Percentiles rank a stretch among this genome's conserved stretches.
Evolutionary conservation across 1,140 invertebrate genomes (phyloP).

Genomic region (Procambarus clarkii): DNA sequence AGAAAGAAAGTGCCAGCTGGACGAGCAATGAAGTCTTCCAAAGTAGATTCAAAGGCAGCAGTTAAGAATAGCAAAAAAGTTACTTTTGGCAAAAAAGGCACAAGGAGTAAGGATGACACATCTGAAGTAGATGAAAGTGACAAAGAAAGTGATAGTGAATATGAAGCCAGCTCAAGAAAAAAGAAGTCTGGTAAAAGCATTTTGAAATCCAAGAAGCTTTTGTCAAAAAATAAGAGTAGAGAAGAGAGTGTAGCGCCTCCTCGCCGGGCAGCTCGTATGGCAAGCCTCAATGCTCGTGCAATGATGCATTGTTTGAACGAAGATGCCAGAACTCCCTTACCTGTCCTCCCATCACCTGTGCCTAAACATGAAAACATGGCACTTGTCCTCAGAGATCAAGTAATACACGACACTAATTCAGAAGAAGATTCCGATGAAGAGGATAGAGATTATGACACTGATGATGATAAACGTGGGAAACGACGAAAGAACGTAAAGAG

Average conservation of each 20-base stretch:
- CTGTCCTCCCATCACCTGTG: conserved; percentile 47
- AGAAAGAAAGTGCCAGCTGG: conserved; percentile 36
- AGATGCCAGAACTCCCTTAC: conserved; percentile 82
- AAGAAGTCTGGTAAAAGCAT: conserved; percentile 42
- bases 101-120: conserved; percentile 33
- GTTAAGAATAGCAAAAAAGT: conserved; percentile 55
- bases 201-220: conserved; percentile 43
- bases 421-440: conserved; percentile 73
- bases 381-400: conserved; percentile 61
- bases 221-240: conserved; percentile 28
- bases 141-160: conserved; percentile 67
- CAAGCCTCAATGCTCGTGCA: conserved; percentile 91
- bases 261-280: conserved; percentile 80
- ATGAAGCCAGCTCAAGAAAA: conserved; percentile 45
- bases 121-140: conserved; percentile 70
- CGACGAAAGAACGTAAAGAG: conserved; percentile 69
- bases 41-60: conserved; percentile 27
- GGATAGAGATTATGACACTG: conserved; percentile 69
- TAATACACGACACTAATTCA: conserved; percentile 77
- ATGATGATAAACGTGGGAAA: conserved; percentile 52
- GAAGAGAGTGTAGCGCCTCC: conserved; percentile 25
- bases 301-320: conserved; percentile 94
- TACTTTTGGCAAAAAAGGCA: conserved; percentile 42
- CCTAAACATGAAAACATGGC: conserved; percentile 67
- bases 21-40: conserved; percentile 44